Conservation (phyloP, 2,113 vertebrate species). For the Empidonax alnorum region DNA sequence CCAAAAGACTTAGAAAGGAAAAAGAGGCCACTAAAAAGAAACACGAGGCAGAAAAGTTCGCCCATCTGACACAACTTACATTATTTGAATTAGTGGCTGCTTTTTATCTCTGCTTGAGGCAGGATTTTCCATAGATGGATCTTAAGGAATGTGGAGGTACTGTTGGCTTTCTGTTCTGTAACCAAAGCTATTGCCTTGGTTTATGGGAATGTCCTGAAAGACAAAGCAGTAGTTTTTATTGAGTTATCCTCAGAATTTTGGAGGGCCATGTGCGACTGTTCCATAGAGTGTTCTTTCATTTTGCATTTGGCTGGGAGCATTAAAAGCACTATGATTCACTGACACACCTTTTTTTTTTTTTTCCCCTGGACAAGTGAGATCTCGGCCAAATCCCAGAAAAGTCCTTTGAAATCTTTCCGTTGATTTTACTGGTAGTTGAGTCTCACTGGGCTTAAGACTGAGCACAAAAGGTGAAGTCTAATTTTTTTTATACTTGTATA, state of each 20-base stretch:
- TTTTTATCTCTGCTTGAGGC: background rate
- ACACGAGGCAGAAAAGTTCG: background rate
- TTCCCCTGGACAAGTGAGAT: background rate
- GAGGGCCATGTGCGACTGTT: background rate
- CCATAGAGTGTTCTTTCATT: rapidly evolving
- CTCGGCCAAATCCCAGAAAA: background rate
- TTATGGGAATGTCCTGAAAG: background rate
- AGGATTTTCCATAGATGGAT: background rate
- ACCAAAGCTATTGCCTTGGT: background rate
- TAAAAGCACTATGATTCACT: background rate
- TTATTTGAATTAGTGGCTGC: background rate
- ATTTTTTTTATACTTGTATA: background rate
- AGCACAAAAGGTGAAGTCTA: background rate
- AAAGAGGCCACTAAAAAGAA: background rate
- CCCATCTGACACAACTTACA: background rate
- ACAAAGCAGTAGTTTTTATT: background rate
- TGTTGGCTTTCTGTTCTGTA: background rate
- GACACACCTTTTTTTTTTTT: background rate
- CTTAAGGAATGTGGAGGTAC: background rate
- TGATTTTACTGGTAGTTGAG: background rate
- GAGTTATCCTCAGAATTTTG: background rate
- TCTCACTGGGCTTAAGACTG: background rate
- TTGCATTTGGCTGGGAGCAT: background rate
- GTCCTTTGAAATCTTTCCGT: background rate
- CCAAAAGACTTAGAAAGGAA: background rate